Percentiles rank a stretch among this genome's conserved stretches.
Evolutionary conservation across 2,888 invertebrate species (phyloP).

Genomic region (Tyria jacobaeae): DNA sequence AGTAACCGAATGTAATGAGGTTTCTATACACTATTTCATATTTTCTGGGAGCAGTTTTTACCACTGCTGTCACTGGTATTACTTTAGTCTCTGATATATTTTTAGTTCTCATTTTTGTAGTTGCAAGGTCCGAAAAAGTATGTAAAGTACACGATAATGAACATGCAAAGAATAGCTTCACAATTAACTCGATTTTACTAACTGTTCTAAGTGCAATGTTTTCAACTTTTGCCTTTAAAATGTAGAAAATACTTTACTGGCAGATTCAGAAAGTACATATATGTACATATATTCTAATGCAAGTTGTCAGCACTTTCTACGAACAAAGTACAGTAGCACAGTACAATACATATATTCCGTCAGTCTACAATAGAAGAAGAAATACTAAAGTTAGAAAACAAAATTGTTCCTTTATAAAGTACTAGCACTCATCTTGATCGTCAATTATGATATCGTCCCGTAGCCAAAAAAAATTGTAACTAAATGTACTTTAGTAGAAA

Average conservation of each 20-base stretch:
- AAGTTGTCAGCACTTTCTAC: not conserved
- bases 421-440: not conserved
- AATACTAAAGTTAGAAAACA: not conserved
- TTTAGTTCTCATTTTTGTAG: slow-evolving; percentile 18
- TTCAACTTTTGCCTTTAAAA: too few species aligned
- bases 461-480: too few species aligned
- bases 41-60: slow-evolving; percentile 46
- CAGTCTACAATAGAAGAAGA: not conserved
- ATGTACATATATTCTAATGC: too few species aligned
- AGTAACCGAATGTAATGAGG: slow-evolving; percentile 53
- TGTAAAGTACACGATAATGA: too few species aligned
- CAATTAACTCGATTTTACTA: too few species aligned
- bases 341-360: not conserved
- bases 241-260: not conserved
- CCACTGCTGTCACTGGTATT: slow-evolving; percentile 23
- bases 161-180: too few species aligned
- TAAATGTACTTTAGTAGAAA: too few species aligned
- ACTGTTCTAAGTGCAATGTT: too few species aligned
- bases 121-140: not conserved
- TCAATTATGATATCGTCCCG: not conserved
- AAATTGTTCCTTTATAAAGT: not conserved
- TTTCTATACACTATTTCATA: slow-evolving; percentile 56
- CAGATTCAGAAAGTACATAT: not conserved
- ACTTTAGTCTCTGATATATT: slow-evolving; percentile 22
- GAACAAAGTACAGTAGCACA: too few species aligned